Conservation (phyloP, 2,113 vertebrate genomes). For the Spilogale gracilis region DNA sequence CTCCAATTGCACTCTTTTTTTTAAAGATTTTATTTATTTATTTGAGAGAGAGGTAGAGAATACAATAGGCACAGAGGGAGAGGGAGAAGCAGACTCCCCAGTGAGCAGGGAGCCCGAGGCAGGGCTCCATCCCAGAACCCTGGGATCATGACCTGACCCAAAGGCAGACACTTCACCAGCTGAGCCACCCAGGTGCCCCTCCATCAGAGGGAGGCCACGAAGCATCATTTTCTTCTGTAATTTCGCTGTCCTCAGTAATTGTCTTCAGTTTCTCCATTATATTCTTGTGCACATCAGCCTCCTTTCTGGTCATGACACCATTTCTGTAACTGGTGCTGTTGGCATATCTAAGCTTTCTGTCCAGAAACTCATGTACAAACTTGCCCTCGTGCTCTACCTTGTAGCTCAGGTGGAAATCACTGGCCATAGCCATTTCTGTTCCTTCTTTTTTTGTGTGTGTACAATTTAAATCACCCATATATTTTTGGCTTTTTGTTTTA, state of each 20-base stretch:
- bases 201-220: neutral
- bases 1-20: neutral
- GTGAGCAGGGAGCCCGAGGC: no score
- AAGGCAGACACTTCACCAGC: no score
- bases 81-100: no score
- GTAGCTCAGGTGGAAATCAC: constrained; percentile 96
- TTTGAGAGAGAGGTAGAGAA: no score
- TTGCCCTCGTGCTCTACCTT: constrained; percentile 97
- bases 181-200: neutral
- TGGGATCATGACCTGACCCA: no score
- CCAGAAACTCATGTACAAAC: constrained; percentile 97
- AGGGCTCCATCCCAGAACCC: no score
- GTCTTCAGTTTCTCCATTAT: neutral
- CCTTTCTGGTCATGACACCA: neutral
- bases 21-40: no score
- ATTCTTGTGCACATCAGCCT: neutral
- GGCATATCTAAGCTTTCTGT: constrained; percentile 66
- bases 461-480: neutral
- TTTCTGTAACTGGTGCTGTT: neutral
- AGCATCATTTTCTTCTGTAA: neutral
- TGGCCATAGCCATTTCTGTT: constrained; percentile 87
- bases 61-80: no score
- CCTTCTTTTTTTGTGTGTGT: neutral
- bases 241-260: neutral
- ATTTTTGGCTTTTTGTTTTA: neutral